Base-by-base conservation (phyloP, 2,888 invertebrate species). In the Drosophila mimetica region DNA sequence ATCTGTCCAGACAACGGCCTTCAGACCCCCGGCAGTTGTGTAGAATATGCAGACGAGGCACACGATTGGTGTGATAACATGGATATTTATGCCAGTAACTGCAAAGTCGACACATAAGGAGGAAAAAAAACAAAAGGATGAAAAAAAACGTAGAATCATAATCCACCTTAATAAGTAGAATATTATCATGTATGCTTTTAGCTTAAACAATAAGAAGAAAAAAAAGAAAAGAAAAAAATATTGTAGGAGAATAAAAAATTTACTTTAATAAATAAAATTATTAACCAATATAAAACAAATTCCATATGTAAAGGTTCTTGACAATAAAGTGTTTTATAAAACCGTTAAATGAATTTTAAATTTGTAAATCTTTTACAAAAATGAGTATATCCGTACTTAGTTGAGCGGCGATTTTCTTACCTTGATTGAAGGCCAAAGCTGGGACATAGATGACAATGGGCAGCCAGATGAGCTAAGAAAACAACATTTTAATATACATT, bases 1-100 rank as follows among this genome's bases (percentile, higher is more conserved):
- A 87, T 96, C 96, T 1, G 96, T 96, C 96, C 96, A 96, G 46
- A 96, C 96, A 0, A 96, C 96, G 36, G 96, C 96, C 92, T 95
- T 95, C 48, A 96, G 91, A 59, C 96, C 96, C 80, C 96, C 96
- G 96, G 75, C 97, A 63, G 97, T 96, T 0, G 98, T 98, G 92
- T 98, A 98, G 92, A 98, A 97, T 85, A 97, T 97, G 92, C 96
- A 77, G 94, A 91, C 89, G 36, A 95, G 91, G 90, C 97, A 97
- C 1, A 97, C 96, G 14, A 96, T 93, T 0, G 97, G 95, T 1
- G 97, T 96, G 9, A 97, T 94, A 32, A 96, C 92, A 90, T 97
- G 97, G 37, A 97, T 94, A 84, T 96, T 95, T 11, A 97, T 93
- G 51, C 97, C 97, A 67, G 91, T 90, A 32, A 91, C 91, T 91